A percentile compares a stretch with the other conserved stretches of the same genome.
Evolutionary conservation across 2,113 vertebrate genomes (phyloP).

Genomic region (Lipotes vexillifer): DNA sequence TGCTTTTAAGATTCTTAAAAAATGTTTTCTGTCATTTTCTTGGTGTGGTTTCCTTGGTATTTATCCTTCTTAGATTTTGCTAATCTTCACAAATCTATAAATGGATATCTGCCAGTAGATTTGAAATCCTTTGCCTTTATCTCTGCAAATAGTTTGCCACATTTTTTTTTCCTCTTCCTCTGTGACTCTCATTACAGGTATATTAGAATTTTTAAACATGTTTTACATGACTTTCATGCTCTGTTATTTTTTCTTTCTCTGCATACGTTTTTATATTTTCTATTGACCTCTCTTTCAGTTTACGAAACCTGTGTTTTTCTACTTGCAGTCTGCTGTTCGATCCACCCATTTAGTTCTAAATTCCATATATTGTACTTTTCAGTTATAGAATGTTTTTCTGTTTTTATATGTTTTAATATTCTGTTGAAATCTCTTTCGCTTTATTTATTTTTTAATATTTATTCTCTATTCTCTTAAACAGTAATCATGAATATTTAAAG

Average conservation of each 20-base stretch:
- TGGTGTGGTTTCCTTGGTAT: background rate
- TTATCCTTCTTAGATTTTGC: background rate
- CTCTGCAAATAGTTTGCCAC: background rate
- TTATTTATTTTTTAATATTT: background rate
- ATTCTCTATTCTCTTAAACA: background rate
- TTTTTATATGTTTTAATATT: background rate
- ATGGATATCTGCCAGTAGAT: background rate
- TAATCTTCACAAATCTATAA: background rate
- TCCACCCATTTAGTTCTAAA: background rate
- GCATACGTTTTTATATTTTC: background rate
- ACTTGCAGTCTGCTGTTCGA: background rate
- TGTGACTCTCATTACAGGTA: background rate
- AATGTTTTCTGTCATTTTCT: background rate
- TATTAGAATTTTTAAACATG: background rate
- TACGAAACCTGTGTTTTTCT: background rate
- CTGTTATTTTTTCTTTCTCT: background rate
- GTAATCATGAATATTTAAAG: background rate
- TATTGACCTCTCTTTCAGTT: background rate
- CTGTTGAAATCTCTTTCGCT: background rate
- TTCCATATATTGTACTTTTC: background rate
- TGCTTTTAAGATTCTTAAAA: background rate
- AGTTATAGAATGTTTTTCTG: background rate
- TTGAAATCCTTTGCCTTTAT: background rate
- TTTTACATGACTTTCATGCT: background rate
- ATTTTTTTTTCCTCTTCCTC: background rate